These are phyloP conservation scores for Protaetia brevitarsis DNA, from an alignment of 1,140 invertebrate genomes.

Conservation along the genomic window DNA sequence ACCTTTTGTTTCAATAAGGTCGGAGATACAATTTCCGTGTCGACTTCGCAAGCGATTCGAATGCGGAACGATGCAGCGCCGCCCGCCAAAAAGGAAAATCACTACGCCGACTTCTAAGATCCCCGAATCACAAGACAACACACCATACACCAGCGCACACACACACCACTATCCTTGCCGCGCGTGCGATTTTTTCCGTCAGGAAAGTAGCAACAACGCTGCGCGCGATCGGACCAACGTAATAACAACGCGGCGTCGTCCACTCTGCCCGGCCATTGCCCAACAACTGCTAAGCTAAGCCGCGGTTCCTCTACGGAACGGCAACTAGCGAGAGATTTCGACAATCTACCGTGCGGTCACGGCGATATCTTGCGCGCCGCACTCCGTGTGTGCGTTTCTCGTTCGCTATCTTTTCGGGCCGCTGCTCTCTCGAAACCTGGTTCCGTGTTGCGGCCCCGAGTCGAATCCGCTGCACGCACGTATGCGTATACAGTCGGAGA, in stretches of 20 bases:
- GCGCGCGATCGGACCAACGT: not conserved
- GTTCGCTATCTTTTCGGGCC: not conserved
- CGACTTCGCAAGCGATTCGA: too few relatives aligned
- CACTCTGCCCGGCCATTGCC: conserved; percentile 8
- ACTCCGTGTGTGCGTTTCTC: not conserved
- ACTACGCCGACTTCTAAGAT: too few relatives aligned
- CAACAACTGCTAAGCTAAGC: conserved; percentile 12
- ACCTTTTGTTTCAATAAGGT: too few relatives aligned
- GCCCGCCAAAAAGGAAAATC: too few relatives aligned
- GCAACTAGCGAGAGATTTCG: conserved; percentile 9
- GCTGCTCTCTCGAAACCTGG: not conserved
- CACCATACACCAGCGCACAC: not conserved
- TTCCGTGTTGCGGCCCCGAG: too few relatives aligned
- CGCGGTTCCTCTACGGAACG: not conserved
- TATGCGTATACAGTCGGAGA: too few relatives aligned
- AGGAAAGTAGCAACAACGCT: not conserved
- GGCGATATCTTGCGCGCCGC: not conserved
- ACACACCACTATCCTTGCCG: not conserved
- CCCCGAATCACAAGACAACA: too few relatives aligned
- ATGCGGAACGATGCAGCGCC: too few relatives aligned
- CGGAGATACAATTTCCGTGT: too few relatives aligned
- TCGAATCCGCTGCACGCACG: too few relatives aligned
- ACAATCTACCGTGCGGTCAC: not conserved
- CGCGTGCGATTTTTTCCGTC: not conserved
- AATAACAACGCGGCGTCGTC: not conserved